Base-by-base conservation (phyloP, 2,888 invertebrate species). In the Flexamia atlantica region DNA sequence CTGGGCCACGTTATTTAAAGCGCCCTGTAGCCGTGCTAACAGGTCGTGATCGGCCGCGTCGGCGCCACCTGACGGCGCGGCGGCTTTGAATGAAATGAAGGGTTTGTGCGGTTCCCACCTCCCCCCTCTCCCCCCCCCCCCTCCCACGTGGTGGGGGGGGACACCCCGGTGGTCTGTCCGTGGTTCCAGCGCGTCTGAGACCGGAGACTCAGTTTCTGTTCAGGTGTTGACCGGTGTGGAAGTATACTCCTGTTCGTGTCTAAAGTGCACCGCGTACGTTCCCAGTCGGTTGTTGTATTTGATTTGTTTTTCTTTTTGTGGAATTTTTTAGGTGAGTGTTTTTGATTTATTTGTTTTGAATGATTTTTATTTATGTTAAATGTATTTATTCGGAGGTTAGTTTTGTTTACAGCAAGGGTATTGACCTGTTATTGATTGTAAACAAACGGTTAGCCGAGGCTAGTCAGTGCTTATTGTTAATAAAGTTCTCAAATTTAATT, bases 41-140 rank as follows among this genome's bases (percentile, higher is more conserved):
- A n/a, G n/a, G n/a, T n/a, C n/a, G n/a, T n/a, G n/a, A n/a, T n/a
- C 36, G 9, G 5, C 57, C 3, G 20, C 57, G 46, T 5, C 3
- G 10, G 57, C 20, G 57, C 57, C 23, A 57, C 57, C 57, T 57
- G 57, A 23, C 64, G 17, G 64, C 5, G 28, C 64, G 64, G 64
- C 64, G 64, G 64, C 28, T 64, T 64, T 64, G 64, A 28, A 64
- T 64, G 64, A 64, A 64, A 64, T 64, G 64, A 64, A 64, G 64
- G 64, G 64, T 64, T 64, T 64, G 28, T 28, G 64, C 64, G 30
- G 64, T 64, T 64, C 28, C 64, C 64, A 1, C 14, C 25, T 25
- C 23, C 25, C 7, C 70, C 70, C n/a, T 5, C 23, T 9, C 10
- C 40, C 72, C 40, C 10, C 72, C 72, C 36, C 40, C 7, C 72